These are phyloP conservation scores for Spheniscus humboldti DNA, from an alignment of 2,797 vertebrate genomes.

Conservation along the genomic window DNA sequence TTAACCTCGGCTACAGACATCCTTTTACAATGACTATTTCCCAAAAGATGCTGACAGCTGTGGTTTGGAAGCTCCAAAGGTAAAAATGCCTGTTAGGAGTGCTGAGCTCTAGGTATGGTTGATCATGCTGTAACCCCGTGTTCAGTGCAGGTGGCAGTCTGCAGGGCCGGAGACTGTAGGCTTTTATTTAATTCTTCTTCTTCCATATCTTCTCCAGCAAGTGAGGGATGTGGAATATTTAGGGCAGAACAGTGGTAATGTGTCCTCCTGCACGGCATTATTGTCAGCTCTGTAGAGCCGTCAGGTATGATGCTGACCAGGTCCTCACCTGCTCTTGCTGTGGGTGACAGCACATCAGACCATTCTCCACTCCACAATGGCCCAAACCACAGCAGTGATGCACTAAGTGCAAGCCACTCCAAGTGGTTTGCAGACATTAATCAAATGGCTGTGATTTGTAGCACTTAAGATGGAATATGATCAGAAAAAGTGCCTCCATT, in stretches of 20 bases:
- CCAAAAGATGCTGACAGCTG: neutral
- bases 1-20: neutral
- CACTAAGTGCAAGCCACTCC: neutral
- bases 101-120: neutral
- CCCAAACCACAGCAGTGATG: neutral
- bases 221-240: rapidly evolving
- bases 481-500: neutral
- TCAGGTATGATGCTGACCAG: neutral
- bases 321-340: neutral
- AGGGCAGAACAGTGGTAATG: neutral
- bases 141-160: neutral
- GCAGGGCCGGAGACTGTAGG: neutral
- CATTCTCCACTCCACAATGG: neutral
- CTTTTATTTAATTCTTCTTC: neutral
- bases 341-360: neutral
- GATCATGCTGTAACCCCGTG: rapidly evolving
- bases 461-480: neutral
- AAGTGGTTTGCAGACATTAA: neutral
- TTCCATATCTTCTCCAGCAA: neutral
- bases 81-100: neutral
- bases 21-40: neutral
- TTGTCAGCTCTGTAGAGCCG: neutral
- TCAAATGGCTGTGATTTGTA: neutral
- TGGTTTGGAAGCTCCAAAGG: neutral
- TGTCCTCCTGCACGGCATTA: rapidly evolving